Evolutionary conservation across 2,888 invertebrate genomes (phyloP), one percentile per base, ranked within the genome.

Genomic region (Vesta saturnalis): DNA sequence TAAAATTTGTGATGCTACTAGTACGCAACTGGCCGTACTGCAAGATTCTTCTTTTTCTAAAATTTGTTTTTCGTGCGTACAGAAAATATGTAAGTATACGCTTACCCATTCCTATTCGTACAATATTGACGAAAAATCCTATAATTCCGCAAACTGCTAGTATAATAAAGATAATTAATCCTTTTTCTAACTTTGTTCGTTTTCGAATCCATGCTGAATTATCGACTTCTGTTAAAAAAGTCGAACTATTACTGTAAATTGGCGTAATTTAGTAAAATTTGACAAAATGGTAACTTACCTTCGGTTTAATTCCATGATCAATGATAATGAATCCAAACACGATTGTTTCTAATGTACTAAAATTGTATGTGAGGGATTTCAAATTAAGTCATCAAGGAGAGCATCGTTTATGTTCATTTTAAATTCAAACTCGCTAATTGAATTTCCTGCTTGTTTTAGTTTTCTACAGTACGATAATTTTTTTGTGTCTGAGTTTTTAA

Each of bases 201-300:
- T 21, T 47, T 12, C 60, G 18, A 88, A 85, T 21, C 83, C 82
- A n/a, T 84, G 86, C 1, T 79, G n/a, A 15, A n/a, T 21, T 23
- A n/a, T 60, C 60, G 15, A 18, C 18, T 18, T 22, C 16, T 8
- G 14, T 60, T 23, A 16, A 30, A 23, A 39, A 14, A 14, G 19
- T 1, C 47, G 18, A 23, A 16, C 18, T 47, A 16, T 16, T 22
- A 15, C 23, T 21, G 19, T 49, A 22, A 47, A 46, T 8, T 43
- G n/a, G n/a, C n/a, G n/a, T 43, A 46, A 49, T 15, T 10, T 23
- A 5, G 12, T 3, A 18, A 35, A 35, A 14, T 60, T 46, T 49
- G 39, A 14, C 10, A 49, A 49, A 49, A 3, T 49, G 6, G 8
- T 15, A 15, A 15, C 1, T 12, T 49, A 49, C 47, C 47, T 49